Evolutionary conservation across 2,797 vertebrate genomes (phyloP).

Genomic region (Aldrovandia affinis): DNA sequence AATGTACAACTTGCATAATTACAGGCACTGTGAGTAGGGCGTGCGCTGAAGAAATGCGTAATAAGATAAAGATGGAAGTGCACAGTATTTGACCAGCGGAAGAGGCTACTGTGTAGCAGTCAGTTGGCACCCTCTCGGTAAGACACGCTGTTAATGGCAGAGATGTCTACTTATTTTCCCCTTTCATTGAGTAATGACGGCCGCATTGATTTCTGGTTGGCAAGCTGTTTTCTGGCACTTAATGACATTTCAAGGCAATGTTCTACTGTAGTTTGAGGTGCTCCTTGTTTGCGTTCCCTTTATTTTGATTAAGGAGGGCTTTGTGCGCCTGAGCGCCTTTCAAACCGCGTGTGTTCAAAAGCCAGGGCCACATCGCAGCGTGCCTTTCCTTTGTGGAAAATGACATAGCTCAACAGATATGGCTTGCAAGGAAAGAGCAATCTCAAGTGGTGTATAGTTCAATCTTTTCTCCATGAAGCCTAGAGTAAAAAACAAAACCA

Average conservation of each 20-base stretch:
- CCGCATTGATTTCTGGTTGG: not conserved
- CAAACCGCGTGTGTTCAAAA: not conserved
- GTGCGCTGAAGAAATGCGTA: not conserved
- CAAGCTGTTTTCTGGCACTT: not conserved
- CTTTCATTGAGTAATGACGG: not conserved
- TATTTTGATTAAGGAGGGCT: not conserved
- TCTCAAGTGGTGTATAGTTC: not conserved
- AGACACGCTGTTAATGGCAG: not conserved
- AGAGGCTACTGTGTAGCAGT: slow-evolving; percentile 19
- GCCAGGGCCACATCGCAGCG: not conserved
- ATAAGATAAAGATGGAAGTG: not conserved
- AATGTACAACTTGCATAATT: not conserved
- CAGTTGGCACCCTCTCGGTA: slow-evolving; percentile 24
- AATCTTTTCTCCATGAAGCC: not conserved
- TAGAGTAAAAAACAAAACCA: not conserved
- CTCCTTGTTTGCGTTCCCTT: not conserved
- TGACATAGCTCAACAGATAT: not conserved
- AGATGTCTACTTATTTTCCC: not conserved
- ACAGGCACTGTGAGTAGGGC: not conserved
- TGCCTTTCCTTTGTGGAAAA: not conserved
- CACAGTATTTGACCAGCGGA: not conserved
- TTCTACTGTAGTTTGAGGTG: not conserved
- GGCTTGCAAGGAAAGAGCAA: no score
- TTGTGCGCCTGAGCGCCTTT: not conserved
- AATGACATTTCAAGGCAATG: not conserved